Evolutionary conservation across 2,797 vertebrate species (phyloP).

Genomic region (Heterohyrax brucei): DNA sequence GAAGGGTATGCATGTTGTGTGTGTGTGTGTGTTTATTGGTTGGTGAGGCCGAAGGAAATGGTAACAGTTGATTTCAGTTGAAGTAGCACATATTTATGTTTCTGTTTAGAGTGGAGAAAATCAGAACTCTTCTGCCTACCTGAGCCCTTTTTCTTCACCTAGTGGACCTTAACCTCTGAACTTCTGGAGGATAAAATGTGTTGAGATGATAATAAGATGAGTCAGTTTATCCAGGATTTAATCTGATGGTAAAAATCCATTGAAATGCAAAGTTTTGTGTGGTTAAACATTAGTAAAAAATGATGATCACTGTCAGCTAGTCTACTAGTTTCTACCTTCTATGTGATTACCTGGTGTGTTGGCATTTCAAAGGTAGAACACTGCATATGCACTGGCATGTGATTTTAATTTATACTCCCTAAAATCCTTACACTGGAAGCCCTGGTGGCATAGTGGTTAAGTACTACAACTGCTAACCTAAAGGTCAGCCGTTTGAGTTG

Average conservation of each 20-base stretch:
- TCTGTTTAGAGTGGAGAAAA: conserved; percentile 6
- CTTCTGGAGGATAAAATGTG: conserved; percentile 5
- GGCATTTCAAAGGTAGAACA: neutral
- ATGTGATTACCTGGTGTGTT: conserved; percentile 18
- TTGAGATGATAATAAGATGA: neutral
- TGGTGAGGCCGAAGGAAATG: neutral
- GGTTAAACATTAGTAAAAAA: conserved; percentile 63
- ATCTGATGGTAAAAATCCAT: conserved; percentile 8
- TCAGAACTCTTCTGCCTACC: conserved; percentile 24
- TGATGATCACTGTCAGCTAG: conserved; percentile 50
- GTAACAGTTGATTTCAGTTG: conserved; percentile 25
- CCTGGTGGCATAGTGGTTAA: too few species aligned
- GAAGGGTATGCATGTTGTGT: neutral
- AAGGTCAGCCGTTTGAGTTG: too few species aligned
- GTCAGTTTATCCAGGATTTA: conserved; percentile 31
- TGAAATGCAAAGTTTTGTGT: conserved; percentile 37
- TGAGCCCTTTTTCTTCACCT: conserved; percentile 17
- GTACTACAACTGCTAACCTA: too few species aligned
- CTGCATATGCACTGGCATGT: neutral
- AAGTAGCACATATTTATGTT: conserved; percentile 23
- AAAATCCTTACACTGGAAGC: neutral
- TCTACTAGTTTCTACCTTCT: neutral
- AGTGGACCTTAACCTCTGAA: conserved; percentile 12
- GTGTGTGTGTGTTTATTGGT: neutral
- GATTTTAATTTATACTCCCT: conserved; percentile 44